phyloP scores from a whole-genome alignment of 2,113 vertebrate species.

The Siniperca chuatsi region DNA sequence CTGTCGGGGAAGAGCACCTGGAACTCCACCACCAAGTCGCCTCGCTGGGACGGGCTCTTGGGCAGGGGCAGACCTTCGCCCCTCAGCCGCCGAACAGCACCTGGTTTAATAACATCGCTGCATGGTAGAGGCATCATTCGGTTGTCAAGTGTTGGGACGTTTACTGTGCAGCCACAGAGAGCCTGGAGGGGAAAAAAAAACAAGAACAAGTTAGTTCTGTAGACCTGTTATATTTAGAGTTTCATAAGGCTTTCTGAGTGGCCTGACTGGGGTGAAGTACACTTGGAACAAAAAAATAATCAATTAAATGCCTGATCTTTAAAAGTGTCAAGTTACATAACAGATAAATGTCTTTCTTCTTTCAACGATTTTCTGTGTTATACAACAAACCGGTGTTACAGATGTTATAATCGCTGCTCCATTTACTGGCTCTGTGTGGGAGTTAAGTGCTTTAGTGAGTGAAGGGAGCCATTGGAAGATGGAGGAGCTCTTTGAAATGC shows the following conservation, averaged over 20 bases:
- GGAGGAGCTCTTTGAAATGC: constrained; percentile 74
- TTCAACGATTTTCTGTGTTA: constrained; percentile 49
- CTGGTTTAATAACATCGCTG: constrained; percentile 95
- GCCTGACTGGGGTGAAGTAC: constrained; percentile 26
- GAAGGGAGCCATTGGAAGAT: constrained; percentile 53
- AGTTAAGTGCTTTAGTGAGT: constrained; percentile 65
- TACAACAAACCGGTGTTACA: constrained; percentile 63
- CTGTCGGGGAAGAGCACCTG: constrained; percentile 97
- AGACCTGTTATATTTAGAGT: constrained; percentile 33
- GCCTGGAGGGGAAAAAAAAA: constrained; percentile 84
- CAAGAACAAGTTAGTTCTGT: constrained; percentile 37
- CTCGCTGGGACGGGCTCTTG: constrained; percentile 92
- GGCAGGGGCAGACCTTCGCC: constrained; percentile 95
- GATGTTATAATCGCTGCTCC: constrained; percentile 64
- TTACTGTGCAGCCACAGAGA: constrained; percentile 96
- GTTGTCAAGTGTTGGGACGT: constrained; percentile 96
- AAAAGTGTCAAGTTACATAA: constrained; percentile 65
- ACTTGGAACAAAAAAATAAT: constrained; percentile 20
- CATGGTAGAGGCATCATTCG: constrained; percentile 95
- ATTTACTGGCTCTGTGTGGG: constrained; percentile 68
- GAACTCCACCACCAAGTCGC: constrained; percentile 97
- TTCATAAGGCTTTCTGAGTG: constrained; percentile 41
- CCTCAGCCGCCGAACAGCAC: constrained; percentile 91
- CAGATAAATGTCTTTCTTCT: constrained; percentile 44
- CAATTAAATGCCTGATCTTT: constrained; percentile 13